Base-by-base conservation (phyloP, 2,797 vertebrate species). In the Falco biarmicus region DNA sequence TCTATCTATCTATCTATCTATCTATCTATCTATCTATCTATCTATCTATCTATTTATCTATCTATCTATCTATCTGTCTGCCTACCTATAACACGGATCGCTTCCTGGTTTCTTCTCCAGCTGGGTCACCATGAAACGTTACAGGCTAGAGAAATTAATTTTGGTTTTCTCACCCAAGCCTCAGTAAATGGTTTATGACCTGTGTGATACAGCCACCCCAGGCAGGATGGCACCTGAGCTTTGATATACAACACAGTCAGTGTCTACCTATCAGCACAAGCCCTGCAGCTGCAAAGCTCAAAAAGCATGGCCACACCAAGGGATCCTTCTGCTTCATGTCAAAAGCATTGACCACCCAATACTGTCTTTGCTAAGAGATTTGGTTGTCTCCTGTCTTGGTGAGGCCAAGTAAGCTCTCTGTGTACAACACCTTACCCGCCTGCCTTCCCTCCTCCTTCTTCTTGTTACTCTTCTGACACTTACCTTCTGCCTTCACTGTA, bases 401-500 rank as follows among this genome's bases (percentile, higher is more conserved):
- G 70, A 84, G 45, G 45, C 53, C 92, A 68, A 90, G 25, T 26
- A 84, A 89, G 50, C 9, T 39, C 34, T 60, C 50, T 61, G 34
- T 59, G 57, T 3, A 24, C 6, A 70, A 4, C 43, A 60, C 11
- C 66, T 79, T 56, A 79, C 45, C 13, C 25, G 5, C 32, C 63
- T 75, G 89, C 71, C 57, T 88, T 60, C 19, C 21, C 15, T 61
- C 34, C 47, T 51, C 32, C n/a, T 75, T 11, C 20, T 83, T 85
- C 73, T 60, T 76, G 59, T 77, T 80, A 41, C n/a, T 80, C 29
- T 89, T 54, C 69, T 88, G 89, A 96, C 41, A 74, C 81, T 94
- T 86, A 95, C 91, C 84, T 96, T 95, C 85, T 94, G 91, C 54
- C 78, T 75, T 90, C 79, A 59, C 79, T 96, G 56, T 87, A 86